Conservation (phyloP, 2,888 invertebrate species). For the Eupithecia insigniata region DNA sequence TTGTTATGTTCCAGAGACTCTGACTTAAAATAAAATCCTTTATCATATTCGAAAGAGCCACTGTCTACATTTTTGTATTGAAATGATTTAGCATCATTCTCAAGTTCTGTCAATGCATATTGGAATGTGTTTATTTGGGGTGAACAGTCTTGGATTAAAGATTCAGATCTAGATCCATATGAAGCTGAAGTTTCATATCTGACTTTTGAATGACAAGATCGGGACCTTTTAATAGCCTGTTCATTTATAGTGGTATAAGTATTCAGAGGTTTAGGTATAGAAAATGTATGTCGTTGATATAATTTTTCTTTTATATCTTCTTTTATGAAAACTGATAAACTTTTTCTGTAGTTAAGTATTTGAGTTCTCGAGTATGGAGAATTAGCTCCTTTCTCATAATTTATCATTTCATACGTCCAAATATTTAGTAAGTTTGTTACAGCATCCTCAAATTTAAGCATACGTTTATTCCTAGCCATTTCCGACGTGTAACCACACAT, state of each 20-base stretch:
- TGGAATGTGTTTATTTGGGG: conserved; percentile 12
- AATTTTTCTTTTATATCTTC: conserved; percentile 30
- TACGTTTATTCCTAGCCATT: neutral
- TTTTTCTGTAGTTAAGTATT: conserved; percentile 30
- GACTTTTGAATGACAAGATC: conserved; percentile 27
- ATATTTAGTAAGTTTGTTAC: conserved; percentile 31
- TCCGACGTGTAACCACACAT: neutral
- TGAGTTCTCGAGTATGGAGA: conserved; percentile 24
- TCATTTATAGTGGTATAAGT: neutral
- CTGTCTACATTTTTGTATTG: neutral
- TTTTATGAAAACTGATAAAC: conserved; percentile 22
- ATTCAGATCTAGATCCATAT: conserved; percentile 18
- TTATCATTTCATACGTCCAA: conserved; percentile 36
- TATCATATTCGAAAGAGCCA: neutral
- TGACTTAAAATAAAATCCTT: neutral
- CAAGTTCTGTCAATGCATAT: conserved; percentile 9
- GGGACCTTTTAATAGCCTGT: conserved; percentile 20
- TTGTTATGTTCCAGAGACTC: conserved; percentile 14
- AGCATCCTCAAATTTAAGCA: conserved; percentile 30
- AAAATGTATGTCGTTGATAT: conserved; percentile 21
- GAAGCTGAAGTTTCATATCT: conserved; percentile 14
- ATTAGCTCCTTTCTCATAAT: conserved; percentile 27
- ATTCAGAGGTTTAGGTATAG: neutral
- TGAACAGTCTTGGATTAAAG: conserved; percentile 2
- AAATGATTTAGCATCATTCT: conserved; percentile 17